phyloP scores from a whole-genome alignment of 2,113 vertebrate species.

The Hemibagrus wyckioides region DNA sequence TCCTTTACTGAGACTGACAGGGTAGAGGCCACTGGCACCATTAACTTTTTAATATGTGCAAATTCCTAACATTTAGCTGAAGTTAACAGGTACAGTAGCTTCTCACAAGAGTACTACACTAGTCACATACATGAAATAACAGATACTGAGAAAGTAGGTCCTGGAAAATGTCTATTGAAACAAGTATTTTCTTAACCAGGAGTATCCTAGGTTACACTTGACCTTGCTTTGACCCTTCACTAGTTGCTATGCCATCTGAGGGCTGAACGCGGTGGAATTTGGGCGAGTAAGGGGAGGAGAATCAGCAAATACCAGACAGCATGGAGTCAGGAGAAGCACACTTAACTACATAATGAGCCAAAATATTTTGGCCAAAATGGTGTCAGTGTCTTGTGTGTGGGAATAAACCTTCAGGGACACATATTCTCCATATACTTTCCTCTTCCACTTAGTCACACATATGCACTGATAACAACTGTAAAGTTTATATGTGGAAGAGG shows the following conservation, averaged over 20 bases:
- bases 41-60: neutral
- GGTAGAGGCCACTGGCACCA: neutral
- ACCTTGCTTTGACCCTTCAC: slow-evolving; percentile 33
- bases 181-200: neutral
- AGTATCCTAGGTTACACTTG: slow-evolving; percentile 46
- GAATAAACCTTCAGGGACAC: neutral
- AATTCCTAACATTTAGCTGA: neutral
- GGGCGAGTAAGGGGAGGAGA: slow-evolving; percentile 12
- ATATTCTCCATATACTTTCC: neutral
- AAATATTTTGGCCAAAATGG: neutral
- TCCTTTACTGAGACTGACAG: neutral
- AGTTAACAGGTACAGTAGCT: neutral
- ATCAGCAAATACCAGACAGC: slow-evolving; percentile 18
- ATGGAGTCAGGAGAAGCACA: neutral
- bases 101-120: neutral
- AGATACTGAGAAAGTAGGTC: too few species aligned
- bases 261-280: slow-evolving; percentile 38
- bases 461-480: too few species aligned
- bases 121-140: too few species aligned
- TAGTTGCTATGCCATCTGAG: slow-evolving; percentile 48
- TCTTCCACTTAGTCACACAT: neutral
- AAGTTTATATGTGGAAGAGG: neutral
- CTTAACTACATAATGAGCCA: neutral
- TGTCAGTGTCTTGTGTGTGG: neutral
- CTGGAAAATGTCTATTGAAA: slow-evolving; percentile 10